Conservation (phyloP, 2,113 vertebrate species). For the Microtus pennsylvanicus region DNA sequence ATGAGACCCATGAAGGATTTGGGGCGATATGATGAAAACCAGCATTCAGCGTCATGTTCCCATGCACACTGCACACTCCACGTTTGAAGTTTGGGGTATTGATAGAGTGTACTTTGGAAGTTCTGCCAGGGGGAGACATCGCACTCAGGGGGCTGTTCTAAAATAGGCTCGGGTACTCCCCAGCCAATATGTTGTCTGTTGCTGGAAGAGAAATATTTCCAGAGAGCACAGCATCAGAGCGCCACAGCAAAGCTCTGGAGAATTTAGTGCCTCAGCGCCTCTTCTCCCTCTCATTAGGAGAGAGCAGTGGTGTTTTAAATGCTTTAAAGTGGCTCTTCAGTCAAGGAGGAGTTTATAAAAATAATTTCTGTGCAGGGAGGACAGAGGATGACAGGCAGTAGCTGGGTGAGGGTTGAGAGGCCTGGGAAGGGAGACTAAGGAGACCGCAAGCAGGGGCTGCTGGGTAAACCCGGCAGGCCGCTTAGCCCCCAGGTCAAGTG, state of each 20-base stretch:
- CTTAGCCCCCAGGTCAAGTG: slow-evolving; percentile 52
- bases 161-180: slow-evolving; percentile 51
- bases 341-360: slow-evolving; percentile 83
- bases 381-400: slow-evolving; percentile 48
- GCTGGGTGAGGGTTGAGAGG: slow-evolving; percentile 40
- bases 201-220: slow-evolving; percentile 67
- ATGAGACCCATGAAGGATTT: not conserved
- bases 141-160: slow-evolving; percentile 47
- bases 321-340: slow-evolving; percentile 83
- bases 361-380: slow-evolving; percentile 75
- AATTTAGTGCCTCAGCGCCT: slow-evolving; percentile 59
- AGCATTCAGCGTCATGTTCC: not conserved
- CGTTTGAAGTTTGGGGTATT: slow-evolving; percentile 14
- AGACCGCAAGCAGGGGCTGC: not conserved
- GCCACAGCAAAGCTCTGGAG: slow-evolving; percentile 70
- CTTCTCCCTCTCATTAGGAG: slow-evolving; percentile 75
- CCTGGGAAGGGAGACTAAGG: not conserved
- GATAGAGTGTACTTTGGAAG: not conserved
- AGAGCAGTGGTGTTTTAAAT: slow-evolving; percentile 46
- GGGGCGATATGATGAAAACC: not conserved
- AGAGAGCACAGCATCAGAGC: slow-evolving; percentile 51
- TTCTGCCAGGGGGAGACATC: slow-evolving; percentile 60
- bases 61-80: not conserved
- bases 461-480: slow-evolving; percentile 63
- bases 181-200: slow-evolving; percentile 62